phyloP scores from a whole-genome alignment of 2,797 vertebrate species.

The Chiloscyllium punctatum region DNA sequence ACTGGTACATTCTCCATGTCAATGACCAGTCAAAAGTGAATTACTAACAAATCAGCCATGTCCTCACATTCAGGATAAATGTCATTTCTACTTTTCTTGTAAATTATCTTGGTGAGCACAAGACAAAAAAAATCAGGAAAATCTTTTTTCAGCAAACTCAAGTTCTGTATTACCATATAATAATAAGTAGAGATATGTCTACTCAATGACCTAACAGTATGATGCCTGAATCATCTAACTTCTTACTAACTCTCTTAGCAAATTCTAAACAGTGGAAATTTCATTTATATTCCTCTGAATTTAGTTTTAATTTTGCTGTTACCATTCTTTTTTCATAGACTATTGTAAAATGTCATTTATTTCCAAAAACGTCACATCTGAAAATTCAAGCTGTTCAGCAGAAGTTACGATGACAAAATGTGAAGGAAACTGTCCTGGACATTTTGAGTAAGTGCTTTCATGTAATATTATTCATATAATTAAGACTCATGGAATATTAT shows the following conservation, averaged over 20 bases:
- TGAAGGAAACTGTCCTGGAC: neutral
- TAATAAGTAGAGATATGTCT: neutral
- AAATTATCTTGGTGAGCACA: too few species aligned
- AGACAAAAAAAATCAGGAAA: too few species aligned
- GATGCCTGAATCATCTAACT: neutral
- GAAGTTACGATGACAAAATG: neutral
- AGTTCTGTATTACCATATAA: too few species aligned
- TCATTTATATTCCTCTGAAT: neutral
- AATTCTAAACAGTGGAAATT: neutral
- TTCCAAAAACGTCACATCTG: neutral
- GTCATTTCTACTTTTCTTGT: too few species aligned
- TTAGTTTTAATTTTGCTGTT: neutral
- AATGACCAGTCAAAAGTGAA: too few species aligned
- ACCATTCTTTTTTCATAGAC: neutral
- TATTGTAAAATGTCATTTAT: neutral
- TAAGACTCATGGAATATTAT: neutral
- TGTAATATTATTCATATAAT: neutral
- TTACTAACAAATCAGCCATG: too few species aligned
- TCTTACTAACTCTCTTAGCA: neutral
- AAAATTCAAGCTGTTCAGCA: conserved; percentile 1
- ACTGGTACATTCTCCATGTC: too few species aligned
- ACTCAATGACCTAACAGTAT: neutral
- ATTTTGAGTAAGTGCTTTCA: neutral
- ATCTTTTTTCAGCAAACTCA: too few species aligned
- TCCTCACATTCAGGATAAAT: too few species aligned